Evolutionary conservation across 2,113 vertebrate genomes (phyloP).

Genomic region (Gymnorhina tibicen): DNA sequence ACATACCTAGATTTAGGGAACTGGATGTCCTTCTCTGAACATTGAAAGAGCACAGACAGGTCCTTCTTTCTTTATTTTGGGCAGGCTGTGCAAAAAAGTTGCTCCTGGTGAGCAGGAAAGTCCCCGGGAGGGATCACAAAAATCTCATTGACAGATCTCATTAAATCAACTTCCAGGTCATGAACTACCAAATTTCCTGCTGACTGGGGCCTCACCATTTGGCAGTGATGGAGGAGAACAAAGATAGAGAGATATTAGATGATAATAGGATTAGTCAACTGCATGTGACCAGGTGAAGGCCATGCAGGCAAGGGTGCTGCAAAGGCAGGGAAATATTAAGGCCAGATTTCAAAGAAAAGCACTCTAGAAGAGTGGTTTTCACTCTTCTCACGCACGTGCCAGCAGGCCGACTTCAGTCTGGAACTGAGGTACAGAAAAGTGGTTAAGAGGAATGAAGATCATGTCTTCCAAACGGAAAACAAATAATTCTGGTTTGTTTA

Average conservation of each 20-base stretch:
- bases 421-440: background rate
- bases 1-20: background rate
- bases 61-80: background rate
- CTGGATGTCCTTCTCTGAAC: background rate
- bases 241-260: background rate
- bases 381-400: background rate
- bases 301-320: background rate
- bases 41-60: background rate
- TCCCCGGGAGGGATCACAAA: background rate
- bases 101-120: background rate
- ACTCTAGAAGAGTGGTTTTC: background rate
- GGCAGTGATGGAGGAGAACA: background rate
- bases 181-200: background rate
- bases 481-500: slow-evolving; percentile 17
- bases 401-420: background rate
- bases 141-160: background rate
- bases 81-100: background rate
- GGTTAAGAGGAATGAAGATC: background rate
- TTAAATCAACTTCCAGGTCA: background rate
- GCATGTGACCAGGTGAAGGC: background rate
- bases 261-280: background rate
- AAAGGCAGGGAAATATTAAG: background rate
- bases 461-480: background rate
- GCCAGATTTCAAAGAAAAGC: background rate
- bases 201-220: background rate